Conservation (phyloP, 2,888 invertebrate genomes). For the Cheiracanthium punctorium region DNA sequence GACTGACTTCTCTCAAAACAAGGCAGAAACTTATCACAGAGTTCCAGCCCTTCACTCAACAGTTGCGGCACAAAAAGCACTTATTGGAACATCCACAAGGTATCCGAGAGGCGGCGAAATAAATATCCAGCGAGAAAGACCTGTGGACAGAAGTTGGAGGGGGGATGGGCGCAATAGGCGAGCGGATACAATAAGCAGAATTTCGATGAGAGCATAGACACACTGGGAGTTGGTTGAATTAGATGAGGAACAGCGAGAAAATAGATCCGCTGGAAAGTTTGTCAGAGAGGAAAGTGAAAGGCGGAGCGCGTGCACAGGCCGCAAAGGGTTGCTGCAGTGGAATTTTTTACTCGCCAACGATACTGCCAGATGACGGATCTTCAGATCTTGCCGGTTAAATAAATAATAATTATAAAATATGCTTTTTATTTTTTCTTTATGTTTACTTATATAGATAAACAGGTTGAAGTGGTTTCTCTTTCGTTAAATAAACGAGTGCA, state of each 20-base stretch:
- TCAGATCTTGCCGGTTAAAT: background rate
- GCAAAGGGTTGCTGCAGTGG: slow-evolving; percentile 43
- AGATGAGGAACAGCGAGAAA: slow-evolving; percentile 34
- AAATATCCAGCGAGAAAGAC: slow-evolving; percentile 24
- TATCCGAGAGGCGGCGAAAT: background rate
- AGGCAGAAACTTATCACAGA: background rate
- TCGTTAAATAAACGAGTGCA: too few relatives aligned
- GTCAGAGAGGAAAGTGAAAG: slow-evolving; percentile 65
- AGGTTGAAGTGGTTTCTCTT: too few relatives aligned
- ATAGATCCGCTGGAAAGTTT: slow-evolving; percentile 64
- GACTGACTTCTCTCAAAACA: slow-evolving; percentile 4
- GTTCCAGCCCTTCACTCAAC: slow-evolving; percentile 33
- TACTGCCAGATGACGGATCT: slow-evolving; percentile 2
- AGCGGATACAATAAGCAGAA: slow-evolving; percentile 1
- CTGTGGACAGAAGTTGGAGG: slow-evolving; percentile 12
- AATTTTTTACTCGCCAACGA: slow-evolving; percentile 45
- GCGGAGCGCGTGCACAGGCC: slow-evolving; percentile 37
- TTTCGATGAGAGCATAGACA: background rate
- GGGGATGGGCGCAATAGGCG: background rate
- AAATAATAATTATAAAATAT: too few relatives aligned
- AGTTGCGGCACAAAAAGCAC: slow-evolving; percentile 40
- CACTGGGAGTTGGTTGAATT: slow-evolving; percentile 24
- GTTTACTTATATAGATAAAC: too few relatives aligned
- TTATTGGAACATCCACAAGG: slow-evolving; percentile 10
- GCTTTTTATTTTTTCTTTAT: too few relatives aligned